Conservation (phyloP, 2,888 invertebrate species). For the Lithosia quadra region DNA sequence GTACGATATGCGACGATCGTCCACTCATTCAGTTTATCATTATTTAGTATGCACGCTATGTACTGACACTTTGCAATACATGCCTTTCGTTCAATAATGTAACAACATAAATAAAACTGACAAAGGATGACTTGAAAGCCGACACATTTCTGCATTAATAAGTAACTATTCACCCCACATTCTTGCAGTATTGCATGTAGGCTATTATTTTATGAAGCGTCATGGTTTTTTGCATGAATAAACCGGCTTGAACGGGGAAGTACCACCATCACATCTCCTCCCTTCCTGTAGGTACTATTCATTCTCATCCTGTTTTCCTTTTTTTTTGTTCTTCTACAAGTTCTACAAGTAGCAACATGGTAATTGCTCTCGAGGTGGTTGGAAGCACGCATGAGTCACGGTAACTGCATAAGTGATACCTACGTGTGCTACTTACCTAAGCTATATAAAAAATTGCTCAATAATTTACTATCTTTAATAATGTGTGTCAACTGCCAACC, state of each 20-base stretch:
- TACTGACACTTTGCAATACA: not conserved
- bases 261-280: no score
- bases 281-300: not conserved
- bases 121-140: not conserved
- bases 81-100: conserved; percentile 1
- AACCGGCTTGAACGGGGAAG: no score
- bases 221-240: not conserved
- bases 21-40: not conserved
- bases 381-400: not conserved
- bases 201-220: no score
- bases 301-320: not conserved
- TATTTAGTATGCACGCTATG: not conserved
- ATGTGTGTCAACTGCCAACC: conserved; percentile 25
- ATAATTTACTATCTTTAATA: not conserved
- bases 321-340: not conserved
- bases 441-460: not conserved
- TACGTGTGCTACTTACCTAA: not conserved
- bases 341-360: not conserved
- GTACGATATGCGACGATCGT: not conserved
- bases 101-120: not conserved
- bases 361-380: not conserved
- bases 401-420: no score
- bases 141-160: not conserved
- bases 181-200: not conserved
- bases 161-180: not conserved